Evolutionary conservation across 2,888 invertebrate genomes (phyloP).

Genomic region (Mythimna impura): DNA sequence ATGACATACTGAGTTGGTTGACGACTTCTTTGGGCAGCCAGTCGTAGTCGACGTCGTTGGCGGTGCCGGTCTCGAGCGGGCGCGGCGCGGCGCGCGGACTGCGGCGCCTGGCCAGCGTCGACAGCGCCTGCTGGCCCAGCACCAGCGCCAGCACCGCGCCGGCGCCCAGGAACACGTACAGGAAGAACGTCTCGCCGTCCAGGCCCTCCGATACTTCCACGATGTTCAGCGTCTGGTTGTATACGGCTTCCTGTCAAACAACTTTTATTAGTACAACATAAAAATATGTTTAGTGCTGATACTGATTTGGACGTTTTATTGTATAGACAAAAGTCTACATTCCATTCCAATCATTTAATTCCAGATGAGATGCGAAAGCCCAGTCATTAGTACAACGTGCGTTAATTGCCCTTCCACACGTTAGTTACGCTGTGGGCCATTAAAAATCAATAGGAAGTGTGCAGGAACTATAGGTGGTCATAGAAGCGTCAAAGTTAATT

Average conservation of each 20-base stretch:
- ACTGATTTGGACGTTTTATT: too few species aligned
- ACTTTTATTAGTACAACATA: not conserved
- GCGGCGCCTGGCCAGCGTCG: slow-evolving; percentile 95
- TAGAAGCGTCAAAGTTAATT: too few species aligned
- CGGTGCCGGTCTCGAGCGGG: slow-evolving; percentile 97
- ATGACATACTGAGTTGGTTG: slow-evolving; percentile 94
- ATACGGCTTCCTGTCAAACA: slow-evolving; percentile 95
- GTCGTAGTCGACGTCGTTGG: slow-evolving; percentile 98
- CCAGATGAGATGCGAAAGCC: too few species aligned
- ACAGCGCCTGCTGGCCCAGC: slow-evolving; percentile 96
- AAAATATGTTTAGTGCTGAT: not conserved
- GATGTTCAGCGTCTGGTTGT: slow-evolving; percentile 99
- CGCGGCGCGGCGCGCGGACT: slow-evolving; percentile 89
- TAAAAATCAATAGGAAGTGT: too few species aligned
- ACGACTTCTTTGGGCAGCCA: slow-evolving; percentile 99
- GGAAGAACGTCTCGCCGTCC: slow-evolving; percentile 99
- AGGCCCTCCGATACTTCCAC: slow-evolving; percentile 99
- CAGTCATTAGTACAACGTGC: too few species aligned
- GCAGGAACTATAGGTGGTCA: too few species aligned
- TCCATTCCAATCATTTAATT: too few species aligned
- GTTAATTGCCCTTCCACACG: too few species aligned
- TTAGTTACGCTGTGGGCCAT: too few species aligned
- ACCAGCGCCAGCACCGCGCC: slow-evolving; percentile 97
- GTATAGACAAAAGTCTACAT: too few species aligned
- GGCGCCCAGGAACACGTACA: slow-evolving; percentile 98